These are phyloP conservation scores for Acanthosepion pharaonis DNA, from an alignment of 2,888 invertebrate species.

Conservation along the genomic window DNA sequence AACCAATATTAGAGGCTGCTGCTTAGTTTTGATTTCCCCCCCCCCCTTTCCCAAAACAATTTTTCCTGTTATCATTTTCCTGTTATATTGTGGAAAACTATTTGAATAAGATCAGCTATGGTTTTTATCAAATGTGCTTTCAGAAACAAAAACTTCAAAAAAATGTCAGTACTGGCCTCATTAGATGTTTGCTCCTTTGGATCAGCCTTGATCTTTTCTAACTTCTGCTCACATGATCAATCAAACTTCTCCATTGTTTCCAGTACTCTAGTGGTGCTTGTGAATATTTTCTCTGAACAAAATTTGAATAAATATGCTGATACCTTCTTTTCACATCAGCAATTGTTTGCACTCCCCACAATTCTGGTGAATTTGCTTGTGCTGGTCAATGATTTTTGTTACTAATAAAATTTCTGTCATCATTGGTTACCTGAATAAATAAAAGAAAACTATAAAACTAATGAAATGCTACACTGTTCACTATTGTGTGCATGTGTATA, in stretches of 20 bases:
- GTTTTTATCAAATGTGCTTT: constrained; percentile 44
- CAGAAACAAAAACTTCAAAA: background rate
- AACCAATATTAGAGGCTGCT: constrained; percentile 47
- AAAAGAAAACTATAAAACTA: constrained; percentile 36
- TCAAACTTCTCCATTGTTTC: constrained; percentile 39
- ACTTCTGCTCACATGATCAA: constrained; percentile 36
- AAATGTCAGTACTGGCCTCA: background rate
- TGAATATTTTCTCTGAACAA: constrained; percentile 35
- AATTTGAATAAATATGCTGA: background rate
- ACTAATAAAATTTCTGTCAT: constrained; percentile 38
- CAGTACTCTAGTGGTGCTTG: constrained; percentile 42
- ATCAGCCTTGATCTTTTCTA: constrained; percentile 35
- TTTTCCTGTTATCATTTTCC: constrained; percentile 34
- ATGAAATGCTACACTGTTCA: background rate
- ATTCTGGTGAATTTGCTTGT: constrained; percentile 45
- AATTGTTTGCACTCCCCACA: constrained; percentile 39
- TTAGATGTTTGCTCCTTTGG: constrained; percentile 39
- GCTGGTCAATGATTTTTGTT: constrained; percentile 43
- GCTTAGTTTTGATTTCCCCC: constrained; percentile 37
- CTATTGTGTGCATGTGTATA: background rate
- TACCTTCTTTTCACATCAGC: background rate
- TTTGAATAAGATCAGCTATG: constrained; percentile 38
- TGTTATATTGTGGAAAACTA: constrained; percentile 39
- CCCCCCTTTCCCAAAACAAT: too few species aligned
- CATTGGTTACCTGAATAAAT: constrained; percentile 42